A percentile compares a stretch with the other conserved stretches of the same genome.
These are phyloP conservation scores for Rhabditoides inermis DNA, from an alignment of 2,888 invertebrate species.

Conservation along the genomic window DNA sequence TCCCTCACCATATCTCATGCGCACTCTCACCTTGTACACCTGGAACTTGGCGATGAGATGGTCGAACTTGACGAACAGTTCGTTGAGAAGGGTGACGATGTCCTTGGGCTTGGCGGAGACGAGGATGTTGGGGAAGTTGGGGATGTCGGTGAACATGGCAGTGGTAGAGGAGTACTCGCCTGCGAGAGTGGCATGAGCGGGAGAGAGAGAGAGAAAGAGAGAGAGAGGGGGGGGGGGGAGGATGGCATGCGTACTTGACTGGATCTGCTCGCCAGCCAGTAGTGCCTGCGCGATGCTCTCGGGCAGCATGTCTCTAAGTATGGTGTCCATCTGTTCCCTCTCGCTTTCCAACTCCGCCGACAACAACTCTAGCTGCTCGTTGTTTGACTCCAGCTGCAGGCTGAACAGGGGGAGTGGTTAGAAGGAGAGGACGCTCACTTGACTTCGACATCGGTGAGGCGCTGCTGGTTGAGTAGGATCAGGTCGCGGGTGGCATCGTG, in stretches of 20 bases:
- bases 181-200: slow-evolving; percentile 1
- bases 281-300: slow-evolving; percentile 49
- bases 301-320: slow-evolving; percentile 53
- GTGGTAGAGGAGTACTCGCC: slow-evolving; percentile 47
- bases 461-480: slow-evolving; percentile 49
- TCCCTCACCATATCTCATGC: too few species aligned
- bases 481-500: slow-evolving; percentile 51
- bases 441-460: slow-evolving; percentile 47
- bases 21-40: slow-evolving; percentile 48
- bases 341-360: slow-evolving; percentile 48
- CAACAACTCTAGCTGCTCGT: slow-evolving; percentile 51
- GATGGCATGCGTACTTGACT: slow-evolving; percentile 27
- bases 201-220: background rate
- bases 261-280: slow-evolving; percentile 49
- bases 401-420: slow-evolving; percentile 25
- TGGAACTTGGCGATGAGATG: slow-evolving; percentile 31
- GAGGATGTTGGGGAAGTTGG: slow-evolving; percentile 53
- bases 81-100: slow-evolving; percentile 53
- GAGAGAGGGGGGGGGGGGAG: slow-evolving; percentile 8
- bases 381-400: slow-evolving; percentile 53
- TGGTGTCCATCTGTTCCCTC: slow-evolving; percentile 42
- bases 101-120: slow-evolving; percentile 51
- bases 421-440: slow-evolving; percentile 30
- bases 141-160: slow-evolving; percentile 54
- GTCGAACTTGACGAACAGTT: slow-evolving; percentile 52